Percentiles rank a stretch among this genome's conserved stretches.
These are phyloP conservation scores for Magallana gigas DNA, from an alignment of 1,140 invertebrate genomes.

Conservation along the genomic window DNA sequence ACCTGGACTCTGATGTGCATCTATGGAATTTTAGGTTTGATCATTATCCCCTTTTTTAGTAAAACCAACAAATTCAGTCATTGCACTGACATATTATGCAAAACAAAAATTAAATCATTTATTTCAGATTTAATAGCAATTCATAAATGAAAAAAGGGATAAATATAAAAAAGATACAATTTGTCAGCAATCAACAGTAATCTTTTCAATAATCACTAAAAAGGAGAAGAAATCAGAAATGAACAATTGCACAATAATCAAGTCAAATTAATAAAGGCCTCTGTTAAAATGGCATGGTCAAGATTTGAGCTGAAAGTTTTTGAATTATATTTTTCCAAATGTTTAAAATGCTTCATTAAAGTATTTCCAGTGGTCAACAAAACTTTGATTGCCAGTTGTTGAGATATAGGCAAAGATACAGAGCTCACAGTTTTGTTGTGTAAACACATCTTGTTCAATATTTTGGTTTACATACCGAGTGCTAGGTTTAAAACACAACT, in stretches of 20 bases:
- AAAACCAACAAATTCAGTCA: background rate
- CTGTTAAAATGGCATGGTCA: background rate
- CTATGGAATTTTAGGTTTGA: background rate
- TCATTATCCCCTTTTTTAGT: background rate
- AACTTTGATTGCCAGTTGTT: too few species aligned
- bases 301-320: too few species aligned
- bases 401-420: too few species aligned
- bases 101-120: constrained; percentile 33
- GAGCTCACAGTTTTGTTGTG: too few species aligned
- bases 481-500: too few species aligned
- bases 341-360: too few species aligned
- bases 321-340: too few species aligned
- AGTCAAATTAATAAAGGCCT: constrained; percentile 22
- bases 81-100: constrained; percentile 18
- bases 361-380: too few species aligned
- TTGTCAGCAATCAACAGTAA: constrained; percentile 26
- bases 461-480: too few species aligned
- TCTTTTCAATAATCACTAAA: constrained; percentile 22
- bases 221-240: constrained; percentile 28
- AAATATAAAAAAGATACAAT: constrained; percentile 32
- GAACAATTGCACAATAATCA: constrained; percentile 25
- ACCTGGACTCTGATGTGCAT: background rate
- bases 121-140: constrained; percentile 38
- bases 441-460: too few species aligned
- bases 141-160: constrained; percentile 28